A percentile compares a stretch with the other conserved stretches of the same genome.
Conservation (phyloP, 2,113 vertebrate species). For the Balaenoptera acutorostrata region DNA sequence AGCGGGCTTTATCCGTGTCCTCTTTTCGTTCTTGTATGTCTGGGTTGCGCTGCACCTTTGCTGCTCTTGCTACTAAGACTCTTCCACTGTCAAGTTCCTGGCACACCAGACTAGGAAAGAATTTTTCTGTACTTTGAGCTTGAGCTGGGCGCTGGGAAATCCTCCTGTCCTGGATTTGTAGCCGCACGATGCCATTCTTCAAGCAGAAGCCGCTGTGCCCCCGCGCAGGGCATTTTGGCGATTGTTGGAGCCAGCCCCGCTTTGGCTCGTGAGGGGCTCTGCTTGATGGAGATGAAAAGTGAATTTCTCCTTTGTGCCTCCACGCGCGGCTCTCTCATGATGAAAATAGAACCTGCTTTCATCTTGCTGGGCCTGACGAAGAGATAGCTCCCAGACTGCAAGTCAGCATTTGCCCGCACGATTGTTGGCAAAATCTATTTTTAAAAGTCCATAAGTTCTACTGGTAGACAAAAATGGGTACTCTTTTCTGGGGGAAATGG, state of each 20-base stretch:
- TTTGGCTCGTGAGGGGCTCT: slow-evolving; percentile 71
- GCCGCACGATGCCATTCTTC: slow-evolving; percentile 71
- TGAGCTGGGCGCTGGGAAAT: slow-evolving; percentile 73
- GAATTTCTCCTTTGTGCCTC: slow-evolving; percentile 76
- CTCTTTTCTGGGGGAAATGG: background rate
- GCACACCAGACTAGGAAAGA: slow-evolving; percentile 67
- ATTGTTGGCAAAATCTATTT: slow-evolving; percentile 82
- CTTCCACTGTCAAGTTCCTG: slow-evolving; percentile 77
- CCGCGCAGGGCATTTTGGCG: slow-evolving; percentile 63
- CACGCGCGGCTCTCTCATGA: slow-evolving; percentile 60
- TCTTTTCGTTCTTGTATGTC: slow-evolving; percentile 20
- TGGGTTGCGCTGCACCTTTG: slow-evolving; percentile 50
- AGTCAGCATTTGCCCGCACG: slow-evolving; percentile 80
- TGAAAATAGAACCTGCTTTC: slow-evolving; percentile 79
- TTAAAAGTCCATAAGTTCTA: slow-evolving; percentile 78
- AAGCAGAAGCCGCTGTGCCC: slow-evolving; percentile 65
- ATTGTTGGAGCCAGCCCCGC: slow-evolving; percentile 70
- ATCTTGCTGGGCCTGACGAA: slow-evolving; percentile 74
- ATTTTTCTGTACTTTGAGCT: slow-evolving; percentile 63
- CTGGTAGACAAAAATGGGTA: slow-evolving; percentile 68
- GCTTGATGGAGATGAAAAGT: slow-evolving; percentile 74
- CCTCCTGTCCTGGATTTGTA: slow-evolving; percentile 71
- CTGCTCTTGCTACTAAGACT: slow-evolving; percentile 60
- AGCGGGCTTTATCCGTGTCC: slow-evolving; percentile 53
- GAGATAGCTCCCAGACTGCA: slow-evolving; percentile 77